A percentile compares a stretch with the other conserved stretches of the same genome.
Evolutionary conservation across 2,113 vertebrate species (phyloP).

Genomic region (Brachirus orientalis): DNA sequence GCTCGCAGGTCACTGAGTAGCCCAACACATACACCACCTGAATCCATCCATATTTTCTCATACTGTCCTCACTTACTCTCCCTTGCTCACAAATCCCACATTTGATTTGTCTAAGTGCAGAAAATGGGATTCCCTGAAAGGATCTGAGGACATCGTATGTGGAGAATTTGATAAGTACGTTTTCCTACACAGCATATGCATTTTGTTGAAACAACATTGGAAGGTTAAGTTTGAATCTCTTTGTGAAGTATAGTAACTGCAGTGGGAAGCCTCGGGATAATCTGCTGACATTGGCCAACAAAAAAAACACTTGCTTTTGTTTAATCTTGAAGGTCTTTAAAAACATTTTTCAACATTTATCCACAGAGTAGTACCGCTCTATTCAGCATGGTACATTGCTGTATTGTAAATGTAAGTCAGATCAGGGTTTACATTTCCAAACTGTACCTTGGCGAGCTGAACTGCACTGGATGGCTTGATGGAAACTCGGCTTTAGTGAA

Average conservation of each 20-base stretch:
- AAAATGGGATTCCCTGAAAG: slow-evolving; percentile 9
- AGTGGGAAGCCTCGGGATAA: no score
- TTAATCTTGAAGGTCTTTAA: no score
- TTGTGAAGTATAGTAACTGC: no score
- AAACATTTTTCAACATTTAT: neutral
- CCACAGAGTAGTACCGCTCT: no score
- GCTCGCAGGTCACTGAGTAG: slow-evolving; percentile 37
- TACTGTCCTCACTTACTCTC: slow-evolving; percentile 3
- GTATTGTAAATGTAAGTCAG: no score
- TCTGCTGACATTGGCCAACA: no score
- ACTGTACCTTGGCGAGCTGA: no score
- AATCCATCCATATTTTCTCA: slow-evolving; percentile 46
- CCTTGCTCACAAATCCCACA: slow-evolving; percentile 13
- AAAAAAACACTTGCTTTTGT: no score
- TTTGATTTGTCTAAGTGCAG: slow-evolving; percentile 18
- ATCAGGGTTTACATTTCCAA: no score
- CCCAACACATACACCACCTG: slow-evolving; percentile 35
- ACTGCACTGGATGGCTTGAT: no score
- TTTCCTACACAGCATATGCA: neutral
- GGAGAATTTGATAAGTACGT: slow-evolving; percentile 11
- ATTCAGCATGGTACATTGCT: no score
- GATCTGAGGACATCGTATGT: slow-evolving; percentile 5
- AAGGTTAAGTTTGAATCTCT: slow-evolving; percentile 13
- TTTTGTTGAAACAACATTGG: slow-evolving; percentile 15
- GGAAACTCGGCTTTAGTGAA: no score